Evolutionary conservation across 2,888 invertebrate species (phyloP), one percentile per base, ranked within the genome.

Genomic region (Sarcophaga subvicina): DNA sequence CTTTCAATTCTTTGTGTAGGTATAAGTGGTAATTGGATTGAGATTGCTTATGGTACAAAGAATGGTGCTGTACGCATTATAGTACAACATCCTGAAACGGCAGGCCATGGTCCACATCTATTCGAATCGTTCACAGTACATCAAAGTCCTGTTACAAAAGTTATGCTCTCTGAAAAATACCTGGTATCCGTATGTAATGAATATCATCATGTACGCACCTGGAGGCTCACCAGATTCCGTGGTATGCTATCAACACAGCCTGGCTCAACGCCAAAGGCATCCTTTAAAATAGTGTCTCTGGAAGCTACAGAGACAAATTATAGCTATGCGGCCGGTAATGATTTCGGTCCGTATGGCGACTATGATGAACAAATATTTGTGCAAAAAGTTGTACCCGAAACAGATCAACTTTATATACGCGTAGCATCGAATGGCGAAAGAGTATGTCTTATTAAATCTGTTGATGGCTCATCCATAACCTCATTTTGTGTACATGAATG

Each of bases 241-340:
- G 99, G 99, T 11, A 99, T 99, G 99, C 98, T 99, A 88, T 99
- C 98, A 64, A 99, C 99, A 0, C 99, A 99, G 93, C 99, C 99
- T 0, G 99, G 99, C 5, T 98, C 99, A 10, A 98, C 98, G 64
- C 98, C 99, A 1, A 96, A 99, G 90, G 98, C 99, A 0, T 99
- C 99, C 10, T 99, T 99, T 94, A 99, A 99, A 94, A 93, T 93
- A 59, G 93, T 94, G 2, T 93, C 94, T 0, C 88, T 94, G 12
- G 96, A 96, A 90, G 95, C 95, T 0, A 95, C 95, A n/a, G 96
- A 96, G 86, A 95, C 95, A 2, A 95, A 95, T 76, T 94, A 95
- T 79, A 95, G 95, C 89, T 95, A 95, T 89, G 94, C 94, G 11
- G 95, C 95, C 82, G 95, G 95, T n/a, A 95, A 95, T 90, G 95